Conservation (phyloP, 2,797 vertebrate species). For the Thunnus albacares region DNA sequence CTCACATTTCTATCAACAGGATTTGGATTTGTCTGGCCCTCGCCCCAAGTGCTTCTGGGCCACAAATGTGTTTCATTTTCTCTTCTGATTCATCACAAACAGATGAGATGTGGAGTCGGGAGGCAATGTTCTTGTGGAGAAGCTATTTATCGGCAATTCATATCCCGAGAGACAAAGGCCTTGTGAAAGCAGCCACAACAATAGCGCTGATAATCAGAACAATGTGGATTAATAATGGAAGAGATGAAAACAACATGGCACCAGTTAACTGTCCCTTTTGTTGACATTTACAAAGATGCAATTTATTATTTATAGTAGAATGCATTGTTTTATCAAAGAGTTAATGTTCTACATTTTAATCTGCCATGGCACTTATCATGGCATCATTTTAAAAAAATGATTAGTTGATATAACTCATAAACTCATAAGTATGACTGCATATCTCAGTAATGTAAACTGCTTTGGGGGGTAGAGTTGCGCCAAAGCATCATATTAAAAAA, state of each 20-base stretch:
- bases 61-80: constrained; percentile 76
- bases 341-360: constrained; percentile 44
- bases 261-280: constrained; percentile 46
- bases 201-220: constrained; percentile 68
- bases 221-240: constrained; percentile 73
- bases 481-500: constrained; percentile 28
- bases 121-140: constrained; percentile 60
- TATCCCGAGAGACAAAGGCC: constrained; percentile 60
- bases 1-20: constrained; percentile 47
- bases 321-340: constrained; percentile 49
- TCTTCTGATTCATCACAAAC: constrained; percentile 66
- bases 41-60: constrained; percentile 44
- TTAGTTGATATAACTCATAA: neutral
- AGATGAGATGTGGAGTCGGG: constrained; percentile 58
- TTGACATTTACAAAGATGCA: constrained; percentile 54
- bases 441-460: constrained; percentile 13
- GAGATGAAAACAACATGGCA: constrained; percentile 53
- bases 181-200: constrained; percentile 63
- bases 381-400: constrained; percentile 20
- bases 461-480: neutral
- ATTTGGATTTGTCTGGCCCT: constrained; percentile 40
- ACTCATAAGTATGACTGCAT: constrained; percentile 12
- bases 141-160: constrained; percentile 64
- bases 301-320: constrained; percentile 59
- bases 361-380: constrained; percentile 7